Evolutionary conservation across 2,888 invertebrate species (phyloP), one percentile per base, ranked within the genome.

Genomic region (Melanchra persicariae): DNA sequence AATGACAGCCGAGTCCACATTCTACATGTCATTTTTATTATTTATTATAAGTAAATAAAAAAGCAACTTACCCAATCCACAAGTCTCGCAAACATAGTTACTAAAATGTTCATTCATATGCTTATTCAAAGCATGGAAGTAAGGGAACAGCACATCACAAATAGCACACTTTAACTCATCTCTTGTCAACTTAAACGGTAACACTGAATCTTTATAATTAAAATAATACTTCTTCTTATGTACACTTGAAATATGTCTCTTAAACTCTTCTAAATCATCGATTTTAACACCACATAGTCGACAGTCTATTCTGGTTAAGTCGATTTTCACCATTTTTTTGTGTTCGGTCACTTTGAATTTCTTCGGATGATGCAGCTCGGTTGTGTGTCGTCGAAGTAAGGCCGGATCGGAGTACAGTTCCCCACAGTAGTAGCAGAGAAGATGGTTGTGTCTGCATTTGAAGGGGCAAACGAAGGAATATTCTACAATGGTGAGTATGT

Each of bases 21-120:
- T n/a, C n/a, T n/a, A n/a, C n/a, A n/a, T n/a, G n/a, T n/a, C n/a
- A n/a, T n/a, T n/a, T n/a, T n/a, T n/a, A n/a, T n/a, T n/a, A n/a
- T n/a, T n/a, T n/a, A n/a, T n/a, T n/a, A n/a, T n/a, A n/a, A n/a
- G n/a, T n/a, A 17, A 63, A 7, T 26, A 45, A n/a, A 65, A 45
- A 0, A n/a, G n/a, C 5, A 37, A 86, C 89, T 89, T 43, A 64
- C 95, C 95, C 15, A 95, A 63, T 0, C 95, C 95, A 34, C 95
- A 95, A 0, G 93, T 93, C 54, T 95, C 95, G 40, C 95, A 95
- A 3, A 95, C 94, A 81, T 91, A 95, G 62, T 95, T 95, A 74
- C 93, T 93, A 26, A 89, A 95, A 81, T 95, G 95, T 7, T 90
- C 93, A 30, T 95, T 94, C 95, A 95, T 95, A 70, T 95, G 95